Percentiles rank a stretch among this genome's conserved stretches.
Evolutionary conservation across 2,113 vertebrate species (phyloP).

Genomic region (Eidolon helvum): DNA sequence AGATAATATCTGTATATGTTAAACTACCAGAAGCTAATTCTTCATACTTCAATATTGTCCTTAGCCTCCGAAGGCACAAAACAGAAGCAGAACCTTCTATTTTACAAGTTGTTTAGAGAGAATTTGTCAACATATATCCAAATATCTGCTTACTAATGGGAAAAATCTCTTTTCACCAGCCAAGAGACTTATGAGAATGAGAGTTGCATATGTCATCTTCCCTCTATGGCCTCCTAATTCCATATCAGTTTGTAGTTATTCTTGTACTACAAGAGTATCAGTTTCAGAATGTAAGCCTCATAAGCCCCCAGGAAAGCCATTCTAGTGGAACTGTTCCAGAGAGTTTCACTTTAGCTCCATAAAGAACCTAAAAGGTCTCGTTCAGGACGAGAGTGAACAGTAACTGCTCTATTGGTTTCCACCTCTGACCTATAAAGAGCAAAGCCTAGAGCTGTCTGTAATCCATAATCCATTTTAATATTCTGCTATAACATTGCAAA

Average conservation of each 20-base stretch:
- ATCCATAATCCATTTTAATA: conserved; percentile 61
- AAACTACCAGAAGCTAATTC: not conserved
- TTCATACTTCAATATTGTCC: not conserved
- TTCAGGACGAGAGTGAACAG: conserved; percentile 15
- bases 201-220: not conserved
- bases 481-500: not conserved
- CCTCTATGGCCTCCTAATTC: not conserved
- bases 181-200: not conserved
- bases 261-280: conserved; percentile 50
- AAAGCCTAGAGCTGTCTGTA: conserved; percentile 47
- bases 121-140: conserved; percentile 46
- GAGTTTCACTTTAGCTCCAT: conserved; percentile 61
- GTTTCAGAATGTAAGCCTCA: conserved; percentile 33
- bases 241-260: conserved; percentile 47
- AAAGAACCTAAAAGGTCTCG: conserved; percentile 51
- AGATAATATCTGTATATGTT: not conserved
- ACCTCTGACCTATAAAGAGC: conserved; percentile 26
- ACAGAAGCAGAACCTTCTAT: conserved; percentile 7
- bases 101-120: conserved; percentile 22
- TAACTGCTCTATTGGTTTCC: conserved; percentile 27
- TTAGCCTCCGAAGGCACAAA: not conserved
- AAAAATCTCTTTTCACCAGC: not conserved
- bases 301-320: conserved; percentile 56
- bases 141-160: conserved; percentile 9
- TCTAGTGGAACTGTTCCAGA: conserved; percentile 63